phyloP scores from a whole-genome alignment of 2,888 invertebrate genomes.

The Harmothoe impar region DNA sequence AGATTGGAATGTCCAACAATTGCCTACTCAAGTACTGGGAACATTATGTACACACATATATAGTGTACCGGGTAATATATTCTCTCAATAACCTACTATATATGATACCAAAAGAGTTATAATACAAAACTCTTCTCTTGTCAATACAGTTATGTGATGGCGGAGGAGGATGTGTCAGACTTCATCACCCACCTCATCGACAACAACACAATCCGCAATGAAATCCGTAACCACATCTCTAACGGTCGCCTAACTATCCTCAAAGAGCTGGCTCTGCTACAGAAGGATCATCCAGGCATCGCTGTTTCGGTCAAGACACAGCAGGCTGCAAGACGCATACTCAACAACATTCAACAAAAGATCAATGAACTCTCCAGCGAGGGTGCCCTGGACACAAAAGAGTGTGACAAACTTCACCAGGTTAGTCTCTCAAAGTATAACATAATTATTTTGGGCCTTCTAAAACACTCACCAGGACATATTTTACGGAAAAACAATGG shows the following conservation, averaged over 20 bases:
- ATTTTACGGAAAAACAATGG: too few species aligned
- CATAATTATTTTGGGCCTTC: too few species aligned
- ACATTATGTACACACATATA: too few species aligned
- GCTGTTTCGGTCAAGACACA: slow-evolving; percentile 88
- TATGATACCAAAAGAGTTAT: too few species aligned
- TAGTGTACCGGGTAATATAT: too few species aligned
- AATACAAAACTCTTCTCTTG: too few species aligned
- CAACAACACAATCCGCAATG: slow-evolving; percentile 80
- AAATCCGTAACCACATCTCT: slow-evolving; percentile 75
- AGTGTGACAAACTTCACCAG: slow-evolving; percentile 85
- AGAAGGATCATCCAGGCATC: slow-evolving; percentile 85
- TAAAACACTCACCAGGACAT: too few species aligned
- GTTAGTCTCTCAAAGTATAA: slow-evolving; percentile 78
- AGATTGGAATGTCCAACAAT: too few species aligned
- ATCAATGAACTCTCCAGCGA: slow-evolving; percentile 86
- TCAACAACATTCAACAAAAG: slow-evolving; percentile 86
- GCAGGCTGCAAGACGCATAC: slow-evolving; percentile 87
- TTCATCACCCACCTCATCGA: slow-evolving; percentile 85
- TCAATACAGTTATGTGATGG: slow-evolving; percentile 85
- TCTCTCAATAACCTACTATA: too few species aligned
- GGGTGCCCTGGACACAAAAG: slow-evolving; percentile 87
- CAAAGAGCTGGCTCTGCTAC: slow-evolving; percentile 84
- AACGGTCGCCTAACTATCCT: slow-evolving; percentile 78
- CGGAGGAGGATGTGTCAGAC: slow-evolving; percentile 86
- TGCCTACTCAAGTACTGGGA: too few species aligned